These are phyloP conservation scores for Tauraco erythrolophus DNA, from an alignment of 2,113 vertebrate species.

Conservation along the genomic window DNA sequence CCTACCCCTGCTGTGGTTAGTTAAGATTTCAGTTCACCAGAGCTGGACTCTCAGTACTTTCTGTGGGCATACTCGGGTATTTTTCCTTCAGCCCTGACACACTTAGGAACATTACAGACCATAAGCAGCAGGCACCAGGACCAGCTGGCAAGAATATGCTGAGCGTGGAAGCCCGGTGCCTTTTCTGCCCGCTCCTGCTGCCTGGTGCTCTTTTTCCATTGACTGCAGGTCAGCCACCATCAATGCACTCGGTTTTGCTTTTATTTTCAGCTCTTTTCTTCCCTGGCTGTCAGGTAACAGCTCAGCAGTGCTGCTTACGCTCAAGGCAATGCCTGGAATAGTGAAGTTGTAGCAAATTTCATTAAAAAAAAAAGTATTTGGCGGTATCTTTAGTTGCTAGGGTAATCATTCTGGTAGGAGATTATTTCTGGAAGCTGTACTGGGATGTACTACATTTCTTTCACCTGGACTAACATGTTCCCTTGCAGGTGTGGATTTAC, in stretches of 20 bases:
- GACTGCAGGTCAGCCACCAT: neutral
- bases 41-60: neutral
- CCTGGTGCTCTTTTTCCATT: neutral
- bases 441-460: neutral
- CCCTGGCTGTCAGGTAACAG: neutral
- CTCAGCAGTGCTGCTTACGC: neutral
- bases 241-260: neutral
- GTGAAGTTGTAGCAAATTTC: neutral
- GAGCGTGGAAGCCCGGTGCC: neutral
- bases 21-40: neutral
- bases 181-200: neutral
- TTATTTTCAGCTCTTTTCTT: neutral
- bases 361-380: neutral
- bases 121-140: neutral
- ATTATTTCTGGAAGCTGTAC: neutral
- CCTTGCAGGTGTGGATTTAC: neutral
- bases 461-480: neutral
- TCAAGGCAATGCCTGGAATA: neutral
- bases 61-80: neutral
- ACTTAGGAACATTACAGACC: rapidly evolving
- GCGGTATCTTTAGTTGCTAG: neutral
- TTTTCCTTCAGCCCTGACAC: neutral
- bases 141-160: neutral
- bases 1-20: neutral
- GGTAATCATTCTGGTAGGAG: neutral